Percentiles rank a stretch among this genome's conserved stretches.
Evolutionary conservation across 2,888 invertebrate genomes (phyloP).

Genomic region (Habrosyne pyritoides): DNA sequence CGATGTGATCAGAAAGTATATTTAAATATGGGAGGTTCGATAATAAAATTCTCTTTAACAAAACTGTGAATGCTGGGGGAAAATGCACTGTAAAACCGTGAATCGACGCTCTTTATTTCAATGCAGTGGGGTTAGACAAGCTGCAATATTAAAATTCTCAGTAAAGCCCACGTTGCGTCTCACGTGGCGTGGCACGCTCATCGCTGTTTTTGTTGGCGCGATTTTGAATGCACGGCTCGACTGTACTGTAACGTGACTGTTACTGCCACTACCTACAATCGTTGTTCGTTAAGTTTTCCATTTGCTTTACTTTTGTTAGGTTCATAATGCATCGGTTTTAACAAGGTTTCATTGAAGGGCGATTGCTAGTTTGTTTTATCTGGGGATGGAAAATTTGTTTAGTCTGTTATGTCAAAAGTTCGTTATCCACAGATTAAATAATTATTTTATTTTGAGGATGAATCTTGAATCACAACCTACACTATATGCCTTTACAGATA

Average conservation of each 20-base stretch:
- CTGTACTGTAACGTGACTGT: constrained; percentile 46
- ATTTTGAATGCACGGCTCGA: constrained; percentile 44
- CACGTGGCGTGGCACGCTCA: constrained; percentile 46
- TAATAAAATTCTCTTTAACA: background rate
- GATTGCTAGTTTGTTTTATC: background rate
- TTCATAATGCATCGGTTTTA: background rate
- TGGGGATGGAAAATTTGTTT: background rate
- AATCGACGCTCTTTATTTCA: background rate
- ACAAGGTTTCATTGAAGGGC: background rate
- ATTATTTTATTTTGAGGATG: no score
- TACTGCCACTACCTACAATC: constrained; percentile 2
- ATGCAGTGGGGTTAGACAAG: background rate
- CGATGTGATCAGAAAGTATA: background rate
- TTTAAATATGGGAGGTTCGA: background rate
- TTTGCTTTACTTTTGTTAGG: background rate
- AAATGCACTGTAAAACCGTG: background rate
- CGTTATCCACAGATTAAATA: no score
- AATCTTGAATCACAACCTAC: no score
- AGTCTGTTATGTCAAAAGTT: no score
- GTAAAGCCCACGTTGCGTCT: background rate
- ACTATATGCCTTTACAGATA: no score
- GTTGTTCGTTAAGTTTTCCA: background rate
- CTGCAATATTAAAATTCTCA: constrained; percentile 4
- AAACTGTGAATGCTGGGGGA: background rate
- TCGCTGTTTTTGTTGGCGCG: constrained; percentile 48